phyloP scores from a whole-genome alignment of 2,888 invertebrate species.

The Nomada goodeniana region DNA sequence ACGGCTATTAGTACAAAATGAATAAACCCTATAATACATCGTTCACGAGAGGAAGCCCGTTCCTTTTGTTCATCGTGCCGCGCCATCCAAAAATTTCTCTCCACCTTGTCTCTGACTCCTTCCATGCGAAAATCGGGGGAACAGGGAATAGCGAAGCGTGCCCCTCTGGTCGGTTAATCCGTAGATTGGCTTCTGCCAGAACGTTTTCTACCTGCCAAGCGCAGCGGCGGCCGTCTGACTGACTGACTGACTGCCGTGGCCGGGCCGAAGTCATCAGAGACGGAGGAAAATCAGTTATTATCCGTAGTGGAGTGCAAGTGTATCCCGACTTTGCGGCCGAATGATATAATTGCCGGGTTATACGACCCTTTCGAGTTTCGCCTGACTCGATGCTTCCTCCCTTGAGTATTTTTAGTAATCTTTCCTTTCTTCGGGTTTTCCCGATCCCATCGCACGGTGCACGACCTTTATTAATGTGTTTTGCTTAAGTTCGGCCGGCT shows the following conservation, averaged over 20 bases:
- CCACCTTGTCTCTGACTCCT: slow-evolving; percentile 49
- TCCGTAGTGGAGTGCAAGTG: slow-evolving; percentile 67
- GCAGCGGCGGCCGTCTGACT: slow-evolving; percentile 1
- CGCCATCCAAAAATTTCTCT: background rate
- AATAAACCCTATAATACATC: slow-evolving; percentile 33
- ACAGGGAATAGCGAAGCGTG: slow-evolving; percentile 13
- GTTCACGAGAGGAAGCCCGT: slow-evolving; percentile 28
- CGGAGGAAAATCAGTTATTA: slow-evolving; percentile 72
- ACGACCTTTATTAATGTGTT: slow-evolving; percentile 47
- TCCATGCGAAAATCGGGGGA: slow-evolving; percentile 50
- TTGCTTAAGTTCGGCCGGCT: slow-evolving; percentile 18
- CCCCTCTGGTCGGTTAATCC: slow-evolving; percentile 69
- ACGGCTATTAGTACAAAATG: slow-evolving; percentile 60
- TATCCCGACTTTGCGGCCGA: slow-evolving; percentile 56
- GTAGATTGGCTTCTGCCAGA: slow-evolving; percentile 76
- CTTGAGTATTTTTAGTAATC: slow-evolving; percentile 44
- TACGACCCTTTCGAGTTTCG: slow-evolving; percentile 44
- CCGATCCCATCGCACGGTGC: background rate
- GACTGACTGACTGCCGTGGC: slow-evolving; percentile 68
- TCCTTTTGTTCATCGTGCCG: slow-evolving; percentile 40
- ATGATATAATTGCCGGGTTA: slow-evolving; percentile 67
- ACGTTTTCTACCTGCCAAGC: slow-evolving; percentile 72
- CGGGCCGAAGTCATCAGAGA: slow-evolving; percentile 55
- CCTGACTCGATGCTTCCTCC: slow-evolving; percentile 26
- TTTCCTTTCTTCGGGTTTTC: slow-evolving; percentile 33